Conservation (phyloP, 2,888 invertebrate species). For the Augochlorella aurata region DNA sequence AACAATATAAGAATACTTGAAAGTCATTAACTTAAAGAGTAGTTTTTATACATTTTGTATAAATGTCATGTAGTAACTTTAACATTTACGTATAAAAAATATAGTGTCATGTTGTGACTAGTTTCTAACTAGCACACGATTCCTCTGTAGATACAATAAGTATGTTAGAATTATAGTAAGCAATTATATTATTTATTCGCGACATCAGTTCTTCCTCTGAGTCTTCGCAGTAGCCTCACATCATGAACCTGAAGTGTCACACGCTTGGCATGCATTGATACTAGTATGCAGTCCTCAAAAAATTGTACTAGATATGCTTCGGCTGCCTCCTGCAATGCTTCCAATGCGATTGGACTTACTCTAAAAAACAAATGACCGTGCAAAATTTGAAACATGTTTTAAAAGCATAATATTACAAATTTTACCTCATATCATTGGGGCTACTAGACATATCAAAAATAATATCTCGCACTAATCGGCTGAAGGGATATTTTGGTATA, state of each 20-base stretch:
- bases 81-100: not conserved
- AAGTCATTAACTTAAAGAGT: not conserved
- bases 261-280: not conserved
- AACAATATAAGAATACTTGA: not conserved
- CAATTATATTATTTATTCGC: not conserved
- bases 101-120: not conserved
- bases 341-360: not conserved
- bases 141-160: not conserved
- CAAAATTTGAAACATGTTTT: not conserved
- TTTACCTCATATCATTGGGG: slow-evolving; percentile 63
- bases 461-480: slow-evolving; percentile 82
- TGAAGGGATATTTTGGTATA: slow-evolving; percentile 82
- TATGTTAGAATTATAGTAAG: not conserved
- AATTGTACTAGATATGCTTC: slow-evolving; percentile 1
- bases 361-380: slow-evolving; percentile 41
- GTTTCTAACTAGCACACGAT: not conserved
- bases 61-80: not conserved
- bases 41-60: not conserved
- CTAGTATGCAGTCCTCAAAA: not conserved
- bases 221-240: not conserved
- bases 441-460: slow-evolving; percentile 72
- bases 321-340: not conserved
- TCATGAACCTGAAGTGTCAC: not conserved
- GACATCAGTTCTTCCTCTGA: not conserved
- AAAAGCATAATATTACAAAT: not conserved